Evolutionary conservation across 2,113 vertebrate genomes (phyloP).

Genomic region (Spheniscus mendiculus): DNA sequence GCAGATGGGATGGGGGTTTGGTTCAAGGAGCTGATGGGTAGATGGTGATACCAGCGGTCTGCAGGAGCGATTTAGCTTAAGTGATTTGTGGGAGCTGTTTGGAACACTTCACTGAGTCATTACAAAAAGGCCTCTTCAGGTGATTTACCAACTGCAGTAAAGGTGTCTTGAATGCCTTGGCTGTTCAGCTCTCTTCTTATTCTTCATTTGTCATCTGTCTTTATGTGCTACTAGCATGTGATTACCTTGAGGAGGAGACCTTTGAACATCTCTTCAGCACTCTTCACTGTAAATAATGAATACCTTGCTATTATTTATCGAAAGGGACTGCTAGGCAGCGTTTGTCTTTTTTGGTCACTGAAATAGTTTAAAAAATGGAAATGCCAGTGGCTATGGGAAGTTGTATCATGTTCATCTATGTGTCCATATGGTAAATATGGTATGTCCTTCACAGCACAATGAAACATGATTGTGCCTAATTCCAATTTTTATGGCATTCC

Average conservation of each 20-base stretch:
- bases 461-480: conserved; percentile 62
- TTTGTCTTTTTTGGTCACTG: neutral
- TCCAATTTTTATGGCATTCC: conserved; percentile 66
- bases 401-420: neutral
- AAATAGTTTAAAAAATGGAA: neutral
- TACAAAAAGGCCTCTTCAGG: neutral
- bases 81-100: neutral
- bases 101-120: neutral
- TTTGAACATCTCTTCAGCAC: neutral
- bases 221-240: neutral
- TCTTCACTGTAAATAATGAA: neutral
- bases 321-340: neutral
- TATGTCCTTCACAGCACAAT: conserved; percentile 67
- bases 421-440: neutral
- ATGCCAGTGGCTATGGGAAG: neutral
- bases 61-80: neutral
- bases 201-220: neutral
- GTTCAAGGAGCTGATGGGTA: neutral
- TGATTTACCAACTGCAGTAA: neutral
- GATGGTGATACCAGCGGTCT: neutral
- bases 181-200: neutral
- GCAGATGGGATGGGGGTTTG: neutral
- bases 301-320: neutral
- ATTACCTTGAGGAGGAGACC: neutral
- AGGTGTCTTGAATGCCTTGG: neutral